Percentiles rank a stretch among this genome's conserved stretches.
Evolutionary conservation across 2,113 vertebrate genomes (phyloP).

Genomic region (Perognathus longimembris): DNA sequence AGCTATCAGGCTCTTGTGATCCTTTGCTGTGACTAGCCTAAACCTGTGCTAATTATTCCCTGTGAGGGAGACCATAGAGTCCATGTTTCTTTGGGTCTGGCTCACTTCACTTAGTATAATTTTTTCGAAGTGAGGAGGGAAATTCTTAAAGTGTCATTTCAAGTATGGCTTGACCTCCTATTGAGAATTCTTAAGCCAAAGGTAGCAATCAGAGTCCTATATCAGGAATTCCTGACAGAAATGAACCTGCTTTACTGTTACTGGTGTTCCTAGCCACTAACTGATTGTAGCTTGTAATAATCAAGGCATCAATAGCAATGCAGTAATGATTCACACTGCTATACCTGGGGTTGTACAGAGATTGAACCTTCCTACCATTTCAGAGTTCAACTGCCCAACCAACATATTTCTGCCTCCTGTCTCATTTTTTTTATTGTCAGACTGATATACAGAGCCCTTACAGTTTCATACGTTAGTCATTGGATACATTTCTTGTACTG

Average conservation of each 20-base stretch:
- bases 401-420: neutral
- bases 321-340: neutral
- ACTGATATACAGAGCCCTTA: no score
- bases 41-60: no score
- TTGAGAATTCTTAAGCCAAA: conserved; percentile 23
- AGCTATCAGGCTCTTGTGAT: no score
- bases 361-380: neutral
- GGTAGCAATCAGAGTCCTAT: neutral
- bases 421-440: conserved; percentile 17
- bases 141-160: conserved; percentile 25
- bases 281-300: conserved; percentile 2
- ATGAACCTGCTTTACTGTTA: conserved; percentile 20
- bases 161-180: neutral
- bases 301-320: neutral
- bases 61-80: no score
- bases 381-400: conserved; percentile 34
- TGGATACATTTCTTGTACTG: no score
- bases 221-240: conserved; percentile 16
- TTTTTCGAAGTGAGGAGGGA: neutral
- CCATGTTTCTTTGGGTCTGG: no score
- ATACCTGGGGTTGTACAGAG: neutral
- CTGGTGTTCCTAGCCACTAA: neutral
- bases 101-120: no score
- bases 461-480: no score
- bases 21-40: no score